Percentiles rank a stretch among this genome's conserved stretches.
Conservation (phyloP, 2,797 vertebrate genomes). For the Buphagus erythrorhynchus region DNA sequence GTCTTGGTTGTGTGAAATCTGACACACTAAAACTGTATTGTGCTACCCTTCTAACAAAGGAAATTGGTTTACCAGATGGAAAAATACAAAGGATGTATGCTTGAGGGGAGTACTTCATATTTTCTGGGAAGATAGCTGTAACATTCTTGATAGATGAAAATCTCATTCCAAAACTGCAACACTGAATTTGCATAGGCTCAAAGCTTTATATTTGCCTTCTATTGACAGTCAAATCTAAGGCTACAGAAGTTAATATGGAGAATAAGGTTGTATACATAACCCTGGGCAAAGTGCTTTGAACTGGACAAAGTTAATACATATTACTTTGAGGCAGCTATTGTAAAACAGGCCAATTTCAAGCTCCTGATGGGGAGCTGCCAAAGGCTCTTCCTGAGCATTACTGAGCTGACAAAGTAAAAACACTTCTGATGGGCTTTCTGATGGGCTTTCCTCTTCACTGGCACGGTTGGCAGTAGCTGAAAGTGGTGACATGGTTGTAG, state of each 20-base stretch:
- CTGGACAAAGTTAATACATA: neutral
- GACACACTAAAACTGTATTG: neutral
- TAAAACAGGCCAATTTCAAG: neutral
- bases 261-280: neutral
- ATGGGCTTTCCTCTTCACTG: neutral
- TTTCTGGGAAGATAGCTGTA: neutral
- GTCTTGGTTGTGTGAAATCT: neutral
- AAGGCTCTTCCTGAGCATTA: neutral
- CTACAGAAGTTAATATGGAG: neutral
- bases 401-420: neutral
- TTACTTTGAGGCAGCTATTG: neutral
- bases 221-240: neutral
- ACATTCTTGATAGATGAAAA: neutral
- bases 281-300: neutral
- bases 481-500: accelerated
- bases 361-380: neutral
- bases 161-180: neutral
- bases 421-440: neutral
- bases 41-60: neutral
- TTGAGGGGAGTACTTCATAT: neutral
- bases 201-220: neutral
- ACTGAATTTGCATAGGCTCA: neutral
- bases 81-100: neutral
- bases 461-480: neutral
- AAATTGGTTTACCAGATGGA: neutral